A percentile compares a stretch with the other conserved stretches of the same genome.
These are phyloP conservation scores for Mimachlamys varia DNA, from an alignment of 2,888 invertebrate species.

Conservation along the genomic window DNA sequence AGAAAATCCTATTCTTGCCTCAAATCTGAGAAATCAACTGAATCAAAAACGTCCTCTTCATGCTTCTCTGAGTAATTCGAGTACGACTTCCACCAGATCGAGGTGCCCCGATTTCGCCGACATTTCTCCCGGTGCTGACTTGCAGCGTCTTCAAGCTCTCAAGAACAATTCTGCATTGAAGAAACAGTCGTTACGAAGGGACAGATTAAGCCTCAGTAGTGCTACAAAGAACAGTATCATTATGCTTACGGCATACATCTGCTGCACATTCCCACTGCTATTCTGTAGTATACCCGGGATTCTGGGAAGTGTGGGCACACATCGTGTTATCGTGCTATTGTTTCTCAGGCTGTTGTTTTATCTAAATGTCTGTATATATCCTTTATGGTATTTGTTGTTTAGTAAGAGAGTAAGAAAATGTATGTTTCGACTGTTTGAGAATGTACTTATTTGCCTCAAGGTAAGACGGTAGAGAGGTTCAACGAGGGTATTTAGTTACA, in stretches of 20 bases:
- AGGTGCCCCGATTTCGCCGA: constrained; percentile 73
- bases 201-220: constrained; percentile 70
- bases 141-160: constrained; percentile 70
- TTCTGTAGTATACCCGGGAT: constrained; percentile 70
- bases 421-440: constrained; percentile 66
- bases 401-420: constrained; percentile 75
- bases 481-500: too few species aligned
- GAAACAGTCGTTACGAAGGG: constrained; percentile 69
- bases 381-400: constrained; percentile 77
- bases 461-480: background rate
- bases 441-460: constrained; percentile 1
- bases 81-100: constrained; percentile 62
- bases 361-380: constrained; percentile 75
- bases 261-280: constrained; percentile 74
- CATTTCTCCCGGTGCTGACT: constrained; percentile 74
- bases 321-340: constrained; percentile 65
- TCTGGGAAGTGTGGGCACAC: constrained; percentile 48
- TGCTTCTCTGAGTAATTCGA: constrained; percentile 64
- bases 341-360: constrained; percentile 71
- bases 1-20: constrained; percentile 70
- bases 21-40: constrained; percentile 55
- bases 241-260: constrained; percentile 73
- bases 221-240: constrained; percentile 77
- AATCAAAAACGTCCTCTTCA: constrained; percentile 61
- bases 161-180: constrained; percentile 68